phyloP scores from a whole-genome alignment of 2,113 vertebrate species.

The Sorex araneus region DNA sequence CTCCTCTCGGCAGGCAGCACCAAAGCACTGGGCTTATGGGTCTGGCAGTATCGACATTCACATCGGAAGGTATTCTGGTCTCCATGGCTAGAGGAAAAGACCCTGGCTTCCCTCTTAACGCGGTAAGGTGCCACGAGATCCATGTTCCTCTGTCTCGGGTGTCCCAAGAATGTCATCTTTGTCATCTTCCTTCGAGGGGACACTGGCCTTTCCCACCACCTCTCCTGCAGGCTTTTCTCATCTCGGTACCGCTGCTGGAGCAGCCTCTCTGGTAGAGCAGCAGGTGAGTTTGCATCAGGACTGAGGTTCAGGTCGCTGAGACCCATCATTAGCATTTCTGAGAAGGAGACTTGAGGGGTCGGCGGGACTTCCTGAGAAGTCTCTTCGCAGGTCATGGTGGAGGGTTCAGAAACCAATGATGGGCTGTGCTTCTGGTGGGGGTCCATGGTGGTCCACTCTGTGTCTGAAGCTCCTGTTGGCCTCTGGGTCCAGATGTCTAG shows the following conservation, averaged over 20 bases:
- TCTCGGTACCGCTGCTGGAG: slow-evolving; percentile 46
- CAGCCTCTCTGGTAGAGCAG: slow-evolving; percentile 27
- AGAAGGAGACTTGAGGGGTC: slow-evolving; percentile 17
- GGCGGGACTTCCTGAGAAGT: not conserved
- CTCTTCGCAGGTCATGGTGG: not conserved
- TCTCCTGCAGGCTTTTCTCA: not conserved
- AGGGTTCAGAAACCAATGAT: not conserved
- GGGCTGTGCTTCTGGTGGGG: slow-evolving; percentile 36
- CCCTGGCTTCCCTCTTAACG: slow-evolving; percentile 36
- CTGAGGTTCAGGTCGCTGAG: not conserved
- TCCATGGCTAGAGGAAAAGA: not conserved
- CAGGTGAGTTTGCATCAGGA: not conserved
- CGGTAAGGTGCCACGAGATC: slow-evolving; percentile 58
- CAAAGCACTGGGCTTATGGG: not conserved
- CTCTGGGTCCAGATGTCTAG: not conserved
- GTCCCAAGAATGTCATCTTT: slow-evolving; percentile 54
- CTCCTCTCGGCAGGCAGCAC: not conserved
- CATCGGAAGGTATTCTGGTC: slow-evolving; percentile 48
- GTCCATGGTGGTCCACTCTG: slow-evolving; percentile 46
- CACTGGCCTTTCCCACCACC: slow-evolving; percentile 57
- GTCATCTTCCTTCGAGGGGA: slow-evolving; percentile 39
- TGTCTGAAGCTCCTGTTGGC: not conserved
- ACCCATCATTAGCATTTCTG: not conserved
- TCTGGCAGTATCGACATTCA: slow-evolving; percentile 46
- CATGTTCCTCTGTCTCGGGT: slow-evolving; percentile 22